Evolutionary conservation across 2,797 vertebrate genomes (phyloP), one percentile per base, ranked within the genome.

Genomic region (Emys orbicularis): DNA sequence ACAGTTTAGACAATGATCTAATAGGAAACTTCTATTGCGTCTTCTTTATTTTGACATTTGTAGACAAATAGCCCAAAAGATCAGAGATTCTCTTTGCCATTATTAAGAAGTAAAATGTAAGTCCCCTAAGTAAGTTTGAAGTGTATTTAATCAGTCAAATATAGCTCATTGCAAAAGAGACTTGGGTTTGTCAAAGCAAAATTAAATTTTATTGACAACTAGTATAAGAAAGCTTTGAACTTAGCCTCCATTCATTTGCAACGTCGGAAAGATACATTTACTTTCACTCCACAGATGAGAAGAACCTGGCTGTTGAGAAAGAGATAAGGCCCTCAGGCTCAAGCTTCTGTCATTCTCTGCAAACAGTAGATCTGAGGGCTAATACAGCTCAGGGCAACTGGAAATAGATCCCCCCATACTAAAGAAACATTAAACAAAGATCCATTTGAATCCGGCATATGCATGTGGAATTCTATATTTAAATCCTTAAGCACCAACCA

Each of bases 211-310:
- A 76, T 84, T 61, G 27, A 52, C 57, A 94, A 41, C 25, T 87
- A 79, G 57, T 29, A 37, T 77, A 77, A 84, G n/a, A 52, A 85
- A 93, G 54, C 61, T 88, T 90, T 88, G 94, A 95, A 91, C n/a
- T 12, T 81, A 82, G 77, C 37, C 12, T 80, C 6, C 47, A 94
- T 93, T 95, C 27, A 68, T 90, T 88, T 82, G 34, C 68, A 86
- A 41, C n/a, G 10, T 23, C 52, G 44, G 49, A 72, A 81, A 89
- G 85, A 93, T 18, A 76, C 29, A 80, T 94, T 74, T 87, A 47
- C 47, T 91, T 95, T 86, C 59, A 81, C 74, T 49, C 88, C 54
- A 68, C 76, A 82, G 23, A 79, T 44, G 53, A 89, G 88, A 41
- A 56, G 59, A 27, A 9, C 31, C 19, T 5, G 34, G 16, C 12